Percentiles rank a stretch among this genome's conserved stretches.
phyloP scores from a whole-genome alignment of 2,797 vertebrate genomes.

The Aulostomus chinensis region DNA sequence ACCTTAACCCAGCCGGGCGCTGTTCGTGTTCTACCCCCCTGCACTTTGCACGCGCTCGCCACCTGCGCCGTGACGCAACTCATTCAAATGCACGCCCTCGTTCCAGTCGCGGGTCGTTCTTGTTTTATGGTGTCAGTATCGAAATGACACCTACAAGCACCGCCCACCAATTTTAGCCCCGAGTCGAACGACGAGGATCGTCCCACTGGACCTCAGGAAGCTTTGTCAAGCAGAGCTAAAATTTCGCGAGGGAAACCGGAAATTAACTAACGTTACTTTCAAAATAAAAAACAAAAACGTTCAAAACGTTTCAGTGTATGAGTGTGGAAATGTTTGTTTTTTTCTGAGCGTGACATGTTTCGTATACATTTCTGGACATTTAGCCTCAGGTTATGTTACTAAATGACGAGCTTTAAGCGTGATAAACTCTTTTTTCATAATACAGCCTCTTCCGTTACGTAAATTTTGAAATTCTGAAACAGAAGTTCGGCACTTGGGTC shows the following conservation, averaged over 20 bases:
- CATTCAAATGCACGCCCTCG: too few species aligned
- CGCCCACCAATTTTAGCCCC: constrained; percentile 15
- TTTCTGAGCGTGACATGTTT: too few species aligned
- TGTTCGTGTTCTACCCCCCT: neutral
- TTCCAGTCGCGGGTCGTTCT: neutral
- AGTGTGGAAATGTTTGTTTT: too few species aligned
- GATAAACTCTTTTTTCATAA: too few species aligned
- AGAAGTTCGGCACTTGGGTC: too few species aligned
- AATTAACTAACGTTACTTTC: neutral
- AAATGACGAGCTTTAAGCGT: too few species aligned
- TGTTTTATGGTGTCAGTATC: neutral
- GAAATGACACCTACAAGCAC: constrained; percentile 5
- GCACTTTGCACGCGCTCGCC: neutral
- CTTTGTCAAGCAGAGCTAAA: neutral
- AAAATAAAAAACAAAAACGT: too few species aligned
- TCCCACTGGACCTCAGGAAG: constrained; percentile 45
- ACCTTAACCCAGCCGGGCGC: neutral
- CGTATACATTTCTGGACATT: too few species aligned
- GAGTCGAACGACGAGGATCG: constrained; percentile 5
- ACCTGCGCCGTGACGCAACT: too few species aligned
- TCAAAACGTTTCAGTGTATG: too few species aligned
- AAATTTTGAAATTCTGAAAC: constrained; percentile 5
- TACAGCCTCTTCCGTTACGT: too few species aligned
- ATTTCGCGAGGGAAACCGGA: neutral
- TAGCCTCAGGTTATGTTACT: too few species aligned